Evolutionary conservation across 2,888 invertebrate genomes (phyloP).

Genomic region (Aphrophora alni): DNA sequence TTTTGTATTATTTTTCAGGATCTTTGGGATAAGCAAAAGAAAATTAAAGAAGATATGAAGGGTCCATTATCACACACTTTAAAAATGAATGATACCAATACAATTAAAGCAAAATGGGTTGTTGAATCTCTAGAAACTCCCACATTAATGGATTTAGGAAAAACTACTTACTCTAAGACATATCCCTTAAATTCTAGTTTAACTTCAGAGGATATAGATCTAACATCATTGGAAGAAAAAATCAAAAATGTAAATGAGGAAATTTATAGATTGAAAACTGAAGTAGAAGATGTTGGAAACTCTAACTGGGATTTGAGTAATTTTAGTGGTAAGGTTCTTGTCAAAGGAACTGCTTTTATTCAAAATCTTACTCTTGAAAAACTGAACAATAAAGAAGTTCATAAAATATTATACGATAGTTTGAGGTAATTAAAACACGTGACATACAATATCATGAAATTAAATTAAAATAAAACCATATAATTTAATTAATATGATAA

Average conservation of each 20-base stretch:
- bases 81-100: neutral
- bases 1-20: neutral
- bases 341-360: neutral
- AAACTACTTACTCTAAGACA: neutral
- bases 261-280: neutral
- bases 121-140: neutral
- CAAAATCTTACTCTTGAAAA: neutral
- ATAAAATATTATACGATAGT: neutral
- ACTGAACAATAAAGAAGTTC: neutral
- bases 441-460: no score
- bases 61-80: neutral
- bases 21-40: neutral
- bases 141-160: neutral
- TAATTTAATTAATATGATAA: no score
- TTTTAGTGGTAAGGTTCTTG: neutral
- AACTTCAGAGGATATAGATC: neutral
- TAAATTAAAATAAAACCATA: no score
- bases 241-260: neutral
- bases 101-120: neutral
- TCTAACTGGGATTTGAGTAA: neutral
- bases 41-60: neutral
- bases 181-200: neutral
- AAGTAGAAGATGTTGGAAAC: neutral
- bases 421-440: neutral
- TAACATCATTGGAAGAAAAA: neutral